Base-by-base conservation (phyloP, 2,888 invertebrate species). In the Sinelater perroti region DNA sequence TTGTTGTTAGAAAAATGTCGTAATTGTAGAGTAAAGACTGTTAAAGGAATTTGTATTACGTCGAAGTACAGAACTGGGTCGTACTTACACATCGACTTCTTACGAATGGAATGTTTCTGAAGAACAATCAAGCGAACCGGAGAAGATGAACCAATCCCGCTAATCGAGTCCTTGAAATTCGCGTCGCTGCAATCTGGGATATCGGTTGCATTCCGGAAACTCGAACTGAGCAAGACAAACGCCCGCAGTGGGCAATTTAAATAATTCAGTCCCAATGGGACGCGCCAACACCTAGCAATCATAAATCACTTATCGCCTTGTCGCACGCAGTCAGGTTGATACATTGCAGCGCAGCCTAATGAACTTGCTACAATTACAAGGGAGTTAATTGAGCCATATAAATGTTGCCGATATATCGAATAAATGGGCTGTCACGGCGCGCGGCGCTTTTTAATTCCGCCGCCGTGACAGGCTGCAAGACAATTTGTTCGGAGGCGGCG, bases 381-480 rank as follows among this genome's bases (percentile, higher is more conserved):
- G 49, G 44, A 58, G 58, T 58, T 58, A 58, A 58, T 58, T 58
- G 54, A 58, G 53, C 40, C 54, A 54, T 58, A 58, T 58, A 58
- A 58, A 58, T 58, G 53, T 58, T 53, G 26, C 26, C 35, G 40
- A 58, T 58, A 54, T 58, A 49, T 58, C 54, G 54, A 58, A 58
- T 58, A 58, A 58, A 58, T 58, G 58, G 49, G 49, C 58, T 58
- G 58, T 58, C 58, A 58, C 58, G 42, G 42, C 44, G 38, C 42
- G 47, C 21, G 13, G 54, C 49, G 38, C 33, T 46, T 40, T 40
- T 40, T 40, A 21, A 20, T 38, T 40, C 24, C 6, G 13, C 8
- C 7, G 8, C n/a, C 21, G 21, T 35, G 35, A 8, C 36, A 18
- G 36, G 6, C 3, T 1, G 18, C 4, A 18, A 36, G n/a, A 8